Evolutionary conservation across 2,888 invertebrate species (phyloP).

Genomic region (Deilephila porcellus): DNA sequence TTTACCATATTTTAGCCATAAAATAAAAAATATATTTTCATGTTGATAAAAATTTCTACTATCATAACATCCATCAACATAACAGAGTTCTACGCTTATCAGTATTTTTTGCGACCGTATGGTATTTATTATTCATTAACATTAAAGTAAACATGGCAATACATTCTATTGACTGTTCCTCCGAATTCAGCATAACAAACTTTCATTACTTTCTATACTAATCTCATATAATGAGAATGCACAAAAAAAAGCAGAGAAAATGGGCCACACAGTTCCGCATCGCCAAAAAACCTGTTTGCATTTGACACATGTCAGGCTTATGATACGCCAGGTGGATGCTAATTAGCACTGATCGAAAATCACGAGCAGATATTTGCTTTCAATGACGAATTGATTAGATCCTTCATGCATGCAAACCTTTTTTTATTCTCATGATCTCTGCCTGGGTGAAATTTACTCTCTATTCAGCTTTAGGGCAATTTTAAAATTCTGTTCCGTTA

Average conservation of each 20-base stretch:
- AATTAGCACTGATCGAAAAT: slow-evolving; percentile 22
- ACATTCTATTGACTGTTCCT: not conserved
- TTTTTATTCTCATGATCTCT: not conserved
- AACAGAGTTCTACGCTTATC: too few species aligned
- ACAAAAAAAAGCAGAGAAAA: slow-evolving; percentile 61
- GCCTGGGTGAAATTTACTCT: too few species aligned
- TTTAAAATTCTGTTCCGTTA: too few species aligned
- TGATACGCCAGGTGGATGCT: slow-evolving; percentile 29
- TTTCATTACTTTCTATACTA: slow-evolving; percentile 69
- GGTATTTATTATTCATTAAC: too few species aligned
- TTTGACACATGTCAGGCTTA: slow-evolving; percentile 49
- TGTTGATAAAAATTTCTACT: too few species aligned
- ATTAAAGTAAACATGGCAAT: not conserved
- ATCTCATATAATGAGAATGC: slow-evolving; percentile 48
- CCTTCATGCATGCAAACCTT: not conserved
- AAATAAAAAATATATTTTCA: too few species aligned
- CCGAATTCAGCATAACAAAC: slow-evolving; percentile 39
- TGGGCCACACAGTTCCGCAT: slow-evolving; percentile 50
- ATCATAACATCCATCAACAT: too few species aligned
- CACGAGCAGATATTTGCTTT: not conserved
- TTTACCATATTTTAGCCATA: too few species aligned
- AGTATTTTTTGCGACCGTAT: too few species aligned
- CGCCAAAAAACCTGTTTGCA: slow-evolving; percentile 49
- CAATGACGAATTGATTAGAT: slow-evolving; percentile 10
- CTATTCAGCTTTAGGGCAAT: too few species aligned